Evolutionary conservation across 2,113 vertebrate genomes (phyloP).

Genomic region (Regulus satrapa): DNA sequence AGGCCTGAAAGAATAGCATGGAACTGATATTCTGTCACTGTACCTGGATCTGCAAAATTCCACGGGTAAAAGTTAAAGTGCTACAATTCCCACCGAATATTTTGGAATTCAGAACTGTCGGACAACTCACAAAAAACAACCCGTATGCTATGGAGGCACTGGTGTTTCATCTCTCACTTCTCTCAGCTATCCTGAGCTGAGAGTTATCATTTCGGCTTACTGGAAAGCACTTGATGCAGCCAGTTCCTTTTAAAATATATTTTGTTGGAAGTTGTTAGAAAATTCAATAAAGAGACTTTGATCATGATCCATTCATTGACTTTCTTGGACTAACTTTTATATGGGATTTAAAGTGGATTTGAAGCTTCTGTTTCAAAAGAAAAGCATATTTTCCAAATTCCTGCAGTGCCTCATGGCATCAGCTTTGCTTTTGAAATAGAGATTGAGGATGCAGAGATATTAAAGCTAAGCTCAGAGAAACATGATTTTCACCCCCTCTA

Average conservation of each 20-base stretch:
- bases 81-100: background rate
- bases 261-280: slow-evolving; percentile 57
- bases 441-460: slow-evolving; percentile 49
- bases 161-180: background rate
- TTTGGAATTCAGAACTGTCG: background rate
- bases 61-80: background rate
- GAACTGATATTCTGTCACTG: background rate
- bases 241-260: slow-evolving; percentile 46
- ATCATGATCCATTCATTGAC: slow-evolving; percentile 62
- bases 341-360: slow-evolving; percentile 66
- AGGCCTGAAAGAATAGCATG: background rate
- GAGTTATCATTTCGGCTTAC: slow-evolving; percentile 27
- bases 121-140: background rate
- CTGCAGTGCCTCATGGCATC: slow-evolving; percentile 43
- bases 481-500: slow-evolving; percentile 50
- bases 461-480: slow-evolving; percentile 59
- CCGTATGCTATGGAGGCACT: background rate
- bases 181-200: background rate
- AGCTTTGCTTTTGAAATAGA: slow-evolving; percentile 59
- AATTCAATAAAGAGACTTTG: slow-evolving; percentile 61
- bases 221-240: slow-evolving; percentile 33
- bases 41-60: background rate
- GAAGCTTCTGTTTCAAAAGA: slow-evolving; percentile 65
- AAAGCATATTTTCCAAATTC: slow-evolving; percentile 61
- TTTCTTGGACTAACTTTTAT: slow-evolving; percentile 61